Evolutionary conservation across 2,888 invertebrate genomes (phyloP).

Genomic region (Diploptera punctata): DNA sequence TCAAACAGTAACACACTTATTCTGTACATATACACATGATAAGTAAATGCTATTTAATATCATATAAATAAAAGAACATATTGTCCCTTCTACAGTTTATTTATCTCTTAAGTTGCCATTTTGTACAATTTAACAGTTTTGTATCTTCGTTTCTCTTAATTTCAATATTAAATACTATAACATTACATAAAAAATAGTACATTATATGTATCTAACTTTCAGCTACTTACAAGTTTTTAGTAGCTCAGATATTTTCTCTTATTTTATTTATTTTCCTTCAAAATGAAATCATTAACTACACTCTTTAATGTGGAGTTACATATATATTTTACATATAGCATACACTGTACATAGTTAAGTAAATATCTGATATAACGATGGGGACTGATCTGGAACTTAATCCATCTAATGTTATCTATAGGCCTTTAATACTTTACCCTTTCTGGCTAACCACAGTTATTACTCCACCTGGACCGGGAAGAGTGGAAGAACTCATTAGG

Average conservation of each 20-base stretch:
- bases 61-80: background rate
- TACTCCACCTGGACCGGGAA: slow-evolving; percentile 95
- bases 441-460: slow-evolving; percentile 52
- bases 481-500: slow-evolving; percentile 75
- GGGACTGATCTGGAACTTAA: too few relatives aligned
- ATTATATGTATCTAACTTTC: background rate
- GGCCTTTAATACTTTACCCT: slow-evolving; percentile 4
- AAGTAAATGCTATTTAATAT: background rate
- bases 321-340: too few relatives aligned
- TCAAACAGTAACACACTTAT: background rate
- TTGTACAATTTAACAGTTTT: slow-evolving; percentile 10
- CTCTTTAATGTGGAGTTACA: background rate
- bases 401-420: slow-evolving; percentile 1
- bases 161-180: background rate
- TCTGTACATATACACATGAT: background rate
- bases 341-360: background rate
- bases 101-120: slow-evolving; percentile 13
- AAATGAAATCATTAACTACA: too few relatives aligned
- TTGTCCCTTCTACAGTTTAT: slow-evolving; percentile 12
- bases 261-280: too few relatives aligned
- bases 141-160: background rate
- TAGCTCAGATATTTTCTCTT: background rate
- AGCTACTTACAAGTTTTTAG: background rate
- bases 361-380: too few relatives aligned
- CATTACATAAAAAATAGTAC: background rate